Conservation (phyloP, 2,888 invertebrate genomes). For the Phorcus lineatus region DNA sequence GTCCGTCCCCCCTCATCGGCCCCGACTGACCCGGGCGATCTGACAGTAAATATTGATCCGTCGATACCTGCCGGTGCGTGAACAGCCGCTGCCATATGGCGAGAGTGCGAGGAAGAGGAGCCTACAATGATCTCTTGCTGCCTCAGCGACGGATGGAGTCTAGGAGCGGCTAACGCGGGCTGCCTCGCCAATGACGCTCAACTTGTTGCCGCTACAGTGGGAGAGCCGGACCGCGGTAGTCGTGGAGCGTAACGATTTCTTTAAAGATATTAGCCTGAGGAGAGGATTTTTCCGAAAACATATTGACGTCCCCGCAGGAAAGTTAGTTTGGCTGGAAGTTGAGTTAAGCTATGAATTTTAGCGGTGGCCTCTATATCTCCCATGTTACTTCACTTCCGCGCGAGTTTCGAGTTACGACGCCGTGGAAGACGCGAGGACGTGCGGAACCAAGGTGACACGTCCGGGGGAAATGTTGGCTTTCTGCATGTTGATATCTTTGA, state of each 20-base stretch:
- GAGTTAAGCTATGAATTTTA: not conserved
- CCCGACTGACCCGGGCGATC: no score
- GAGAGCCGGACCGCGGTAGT: not conserved
- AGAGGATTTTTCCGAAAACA: not conserved
- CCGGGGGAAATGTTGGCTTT: slow-evolving; percentile 1
- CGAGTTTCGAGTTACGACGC: not conserved
- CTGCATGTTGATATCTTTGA: not conserved
- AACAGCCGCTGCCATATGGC: no score
- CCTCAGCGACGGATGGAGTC: no score
- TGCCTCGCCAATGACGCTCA: no score
- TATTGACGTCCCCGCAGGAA: slow-evolving; percentile 5
- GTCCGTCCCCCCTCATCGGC: no score
- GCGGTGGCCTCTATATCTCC: not conserved
- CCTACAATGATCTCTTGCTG: no score
- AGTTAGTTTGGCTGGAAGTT: not conserved
- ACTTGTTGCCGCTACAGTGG: no score
- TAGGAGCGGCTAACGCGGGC: no score
- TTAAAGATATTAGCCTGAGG: not conserved
- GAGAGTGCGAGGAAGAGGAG: no score
- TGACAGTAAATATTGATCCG: no score
- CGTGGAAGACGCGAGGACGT: not conserved
- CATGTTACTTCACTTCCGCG: not conserved
- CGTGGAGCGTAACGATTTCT: not conserved
- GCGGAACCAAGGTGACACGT: not conserved
- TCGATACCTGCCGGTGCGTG: no score